A percentile compares a stretch with the other conserved stretches of the same genome.
These are phyloP conservation scores for Oreochromis spilurus DNA, from an alignment of 2,113 vertebrate genomes.

Conservation along the genomic window DNA sequence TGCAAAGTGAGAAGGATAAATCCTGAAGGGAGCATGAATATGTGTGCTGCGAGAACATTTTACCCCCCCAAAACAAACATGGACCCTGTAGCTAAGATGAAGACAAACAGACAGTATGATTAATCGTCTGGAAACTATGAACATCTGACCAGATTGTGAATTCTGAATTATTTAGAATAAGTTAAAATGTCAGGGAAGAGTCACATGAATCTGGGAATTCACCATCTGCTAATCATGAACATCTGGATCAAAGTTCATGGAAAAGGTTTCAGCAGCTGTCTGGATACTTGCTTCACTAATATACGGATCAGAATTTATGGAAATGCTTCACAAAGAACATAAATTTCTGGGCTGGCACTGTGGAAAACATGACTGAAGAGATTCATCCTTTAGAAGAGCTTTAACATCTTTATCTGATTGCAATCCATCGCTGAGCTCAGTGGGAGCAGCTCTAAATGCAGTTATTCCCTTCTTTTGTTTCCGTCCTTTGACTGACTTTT, in stretches of 20 bases:
- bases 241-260: background rate
- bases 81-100: too few species aligned
- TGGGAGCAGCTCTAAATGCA: background rate
- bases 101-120: too few species aligned
- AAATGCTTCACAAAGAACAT: background rate
- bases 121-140: too few species aligned
- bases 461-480: background rate
- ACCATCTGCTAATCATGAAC: background rate
- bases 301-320: background rate
- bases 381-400: background rate
- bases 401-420: background rate
- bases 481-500: background rate
- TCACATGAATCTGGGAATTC: background rate
- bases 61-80: too few species aligned
- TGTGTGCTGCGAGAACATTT: background rate
- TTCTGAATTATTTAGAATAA: background rate
- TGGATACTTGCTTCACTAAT: background rate
- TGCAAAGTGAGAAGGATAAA: background rate
- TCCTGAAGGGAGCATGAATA: background rate
- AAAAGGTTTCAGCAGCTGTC: background rate
- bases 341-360: background rate
- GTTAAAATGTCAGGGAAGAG: background rate
- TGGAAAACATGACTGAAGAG: background rate
- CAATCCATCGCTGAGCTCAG: background rate
- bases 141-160: background rate